These are phyloP conservation scores for Eulacestoma nigropectus DNA, from an alignment of 2,113 vertebrate species.

Conservation along the genomic window DNA sequence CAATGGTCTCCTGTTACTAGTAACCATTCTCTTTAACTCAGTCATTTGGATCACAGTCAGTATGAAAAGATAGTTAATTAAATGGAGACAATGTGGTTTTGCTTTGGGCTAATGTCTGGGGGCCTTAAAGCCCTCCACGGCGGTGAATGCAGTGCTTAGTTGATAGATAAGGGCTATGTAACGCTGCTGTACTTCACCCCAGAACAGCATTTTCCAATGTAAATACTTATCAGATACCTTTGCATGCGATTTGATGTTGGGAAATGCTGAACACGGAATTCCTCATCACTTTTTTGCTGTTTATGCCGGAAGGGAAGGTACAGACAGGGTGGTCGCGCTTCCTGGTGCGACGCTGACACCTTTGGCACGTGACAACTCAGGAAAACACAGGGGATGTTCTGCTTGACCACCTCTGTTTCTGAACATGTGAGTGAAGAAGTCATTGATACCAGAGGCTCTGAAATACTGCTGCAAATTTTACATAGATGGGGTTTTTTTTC, in stretches of 20 bases:
- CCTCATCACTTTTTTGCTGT: background rate
- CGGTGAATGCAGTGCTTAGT: background rate
- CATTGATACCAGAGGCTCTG: background rate
- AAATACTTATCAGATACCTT: background rate
- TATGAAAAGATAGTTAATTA: background rate
- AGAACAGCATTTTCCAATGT: background rate
- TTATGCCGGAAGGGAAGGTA: background rate
- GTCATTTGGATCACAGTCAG: background rate
- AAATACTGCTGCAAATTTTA: background rate
- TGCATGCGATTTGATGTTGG: background rate
- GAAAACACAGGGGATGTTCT: background rate
- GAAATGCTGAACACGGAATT: background rate
- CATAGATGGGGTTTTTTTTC: background rate
- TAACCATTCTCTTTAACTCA: background rate
- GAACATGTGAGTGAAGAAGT: background rate
- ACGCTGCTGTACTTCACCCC: background rate
- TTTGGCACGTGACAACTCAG: background rate
- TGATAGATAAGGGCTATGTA: background rate
- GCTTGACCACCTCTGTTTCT: background rate
- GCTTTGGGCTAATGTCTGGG: background rate
- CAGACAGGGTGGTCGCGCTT: accelerated
- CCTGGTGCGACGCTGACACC: background rate
- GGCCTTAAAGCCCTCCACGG: background rate
- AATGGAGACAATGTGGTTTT: background rate
- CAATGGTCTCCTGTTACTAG: background rate